A percentile compares a stretch with the other conserved stretches of the same genome.
phyloP scores from a whole-genome alignment of 2,888 invertebrate species.

The Clostera curtula region DNA sequence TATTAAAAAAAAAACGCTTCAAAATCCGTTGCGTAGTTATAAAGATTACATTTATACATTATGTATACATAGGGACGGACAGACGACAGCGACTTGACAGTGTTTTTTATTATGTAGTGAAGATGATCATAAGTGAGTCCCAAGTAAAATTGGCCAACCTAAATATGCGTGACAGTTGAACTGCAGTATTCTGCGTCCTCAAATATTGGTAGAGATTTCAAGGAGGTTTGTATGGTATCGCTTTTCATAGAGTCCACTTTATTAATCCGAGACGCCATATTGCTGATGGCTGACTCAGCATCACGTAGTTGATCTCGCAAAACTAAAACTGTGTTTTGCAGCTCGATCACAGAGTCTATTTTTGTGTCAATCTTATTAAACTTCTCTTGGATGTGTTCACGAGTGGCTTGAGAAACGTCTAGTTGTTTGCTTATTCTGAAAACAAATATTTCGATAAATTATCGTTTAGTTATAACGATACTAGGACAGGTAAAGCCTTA shows the following conservation, averaged over 20 bases:
- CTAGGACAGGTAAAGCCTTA: too few relatives aligned
- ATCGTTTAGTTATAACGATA: too few relatives aligned
- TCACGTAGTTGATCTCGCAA: slow-evolving; percentile 33
- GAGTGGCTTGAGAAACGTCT: slow-evolving; percentile 27
- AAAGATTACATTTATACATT: too few relatives aligned
- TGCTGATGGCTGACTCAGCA: slow-evolving; percentile 28
- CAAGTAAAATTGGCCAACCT: too few relatives aligned
- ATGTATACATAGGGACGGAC: too few relatives aligned
- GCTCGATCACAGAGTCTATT: slow-evolving; percentile 43
- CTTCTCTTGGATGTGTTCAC: slow-evolving; percentile 37
- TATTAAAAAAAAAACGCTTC: too few relatives aligned
- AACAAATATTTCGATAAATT: too few relatives aligned
- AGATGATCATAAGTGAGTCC: too few relatives aligned
- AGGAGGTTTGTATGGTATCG: slow-evolving; percentile 23
- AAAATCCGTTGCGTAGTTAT: too few relatives aligned
- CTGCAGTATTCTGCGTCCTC: slow-evolving; percentile 20
- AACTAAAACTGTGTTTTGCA: slow-evolving; percentile 33
- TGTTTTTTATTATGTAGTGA: too few relatives aligned
- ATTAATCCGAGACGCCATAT: slow-evolving; percentile 34
- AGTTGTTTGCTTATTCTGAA: slow-evolving; percentile 39
- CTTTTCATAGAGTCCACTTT: slow-evolving; percentile 28
- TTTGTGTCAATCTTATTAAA: slow-evolving; percentile 42
- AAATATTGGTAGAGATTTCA: slow-evolving; percentile 21
- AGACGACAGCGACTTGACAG: too few relatives aligned
- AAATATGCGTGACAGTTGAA: slow-evolving; percentile 16